Evolutionary conservation across 2,888 invertebrate species (phyloP).

Genomic region (Proisotoma minuta): DNA sequence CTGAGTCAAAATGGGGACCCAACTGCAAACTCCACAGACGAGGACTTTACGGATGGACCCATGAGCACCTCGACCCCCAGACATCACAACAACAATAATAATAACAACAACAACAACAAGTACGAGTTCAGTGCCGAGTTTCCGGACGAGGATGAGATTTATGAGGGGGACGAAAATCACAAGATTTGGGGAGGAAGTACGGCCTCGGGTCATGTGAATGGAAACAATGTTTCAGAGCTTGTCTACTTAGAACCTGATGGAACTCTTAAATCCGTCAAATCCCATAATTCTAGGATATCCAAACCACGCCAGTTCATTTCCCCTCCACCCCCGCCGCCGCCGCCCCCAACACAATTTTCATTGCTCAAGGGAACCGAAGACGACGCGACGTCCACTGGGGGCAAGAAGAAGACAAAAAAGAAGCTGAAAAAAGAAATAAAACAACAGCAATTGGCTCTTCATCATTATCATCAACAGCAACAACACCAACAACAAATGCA

Average conservation of each 20-base stretch:
- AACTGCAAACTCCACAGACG: constrained; percentile 54
- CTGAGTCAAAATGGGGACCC: constrained; percentile 47
- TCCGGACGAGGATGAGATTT: constrained; percentile 73
- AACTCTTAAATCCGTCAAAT: constrained; percentile 54
- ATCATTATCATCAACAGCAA: constrained; percentile 12
- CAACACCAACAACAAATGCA: constrained; percentile 3
- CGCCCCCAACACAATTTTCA: constrained; percentile 58
- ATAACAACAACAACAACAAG: constrained; percentile 25
- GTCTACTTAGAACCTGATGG: constrained; percentile 66
- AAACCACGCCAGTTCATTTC: constrained; percentile 76
- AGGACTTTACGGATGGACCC: constrained; percentile 49
- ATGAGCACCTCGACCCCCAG: constrained; percentile 47
- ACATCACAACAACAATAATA: background rate
- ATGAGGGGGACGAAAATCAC: constrained; percentile 88
- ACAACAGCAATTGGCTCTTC: background rate
- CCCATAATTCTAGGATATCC: constrained; percentile 52
- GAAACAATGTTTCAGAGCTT: constrained; percentile 49
- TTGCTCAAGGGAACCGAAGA: constrained; percentile 56
- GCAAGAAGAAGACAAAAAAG: constrained; percentile 54
- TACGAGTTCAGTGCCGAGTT: constrained; percentile 47
- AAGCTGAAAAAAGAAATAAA: constrained; percentile 53
- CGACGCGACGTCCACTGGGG: constrained; percentile 57
- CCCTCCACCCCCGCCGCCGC: constrained; percentile 74
- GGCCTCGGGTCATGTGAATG: constrained; percentile 59
- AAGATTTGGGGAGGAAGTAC: constrained; percentile 79